Evolutionary conservation across 2,797 vertebrate species (phyloP).

Genomic region (Coreius guichenoti): DNA sequence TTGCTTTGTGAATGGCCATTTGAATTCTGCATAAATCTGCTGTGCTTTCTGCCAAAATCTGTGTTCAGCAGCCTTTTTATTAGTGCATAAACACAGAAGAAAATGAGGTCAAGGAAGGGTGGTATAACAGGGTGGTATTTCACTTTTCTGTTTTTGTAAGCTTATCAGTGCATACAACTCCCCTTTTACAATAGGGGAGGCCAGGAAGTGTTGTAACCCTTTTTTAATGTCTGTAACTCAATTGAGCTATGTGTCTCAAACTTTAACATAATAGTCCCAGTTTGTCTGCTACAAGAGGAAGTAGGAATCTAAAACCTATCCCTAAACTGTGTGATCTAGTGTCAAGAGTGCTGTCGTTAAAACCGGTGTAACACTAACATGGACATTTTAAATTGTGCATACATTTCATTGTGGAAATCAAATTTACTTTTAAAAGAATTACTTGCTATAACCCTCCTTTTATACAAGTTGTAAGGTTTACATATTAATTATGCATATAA

Average conservation of each 20-base stretch:
- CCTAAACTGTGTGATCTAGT: background rate
- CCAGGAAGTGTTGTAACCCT: background rate
- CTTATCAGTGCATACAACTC: constrained; percentile 16
- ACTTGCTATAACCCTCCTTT: background rate
- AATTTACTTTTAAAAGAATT: background rate
- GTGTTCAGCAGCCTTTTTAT: background rate
- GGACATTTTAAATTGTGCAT: background rate
- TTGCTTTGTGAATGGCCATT: background rate
- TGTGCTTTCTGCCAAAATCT: background rate
- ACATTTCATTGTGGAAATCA: background rate
- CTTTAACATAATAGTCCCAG: background rate
- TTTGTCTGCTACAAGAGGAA: background rate
- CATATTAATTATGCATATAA: background rate
- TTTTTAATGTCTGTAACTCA: background rate
- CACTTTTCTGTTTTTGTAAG: background rate
- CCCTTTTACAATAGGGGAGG: background rate
- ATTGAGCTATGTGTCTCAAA: background rate
- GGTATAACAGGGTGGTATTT: background rate
- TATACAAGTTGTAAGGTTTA: background rate
- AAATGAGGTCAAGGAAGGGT: background rate
- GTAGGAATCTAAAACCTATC: background rate
- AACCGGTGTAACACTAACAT: background rate
- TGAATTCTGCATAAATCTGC: background rate
- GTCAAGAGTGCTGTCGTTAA: background rate
- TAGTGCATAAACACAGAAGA: background rate